Conservation (phyloP, 2,888 invertebrate genomes). For the Julus scandinavius region DNA sequence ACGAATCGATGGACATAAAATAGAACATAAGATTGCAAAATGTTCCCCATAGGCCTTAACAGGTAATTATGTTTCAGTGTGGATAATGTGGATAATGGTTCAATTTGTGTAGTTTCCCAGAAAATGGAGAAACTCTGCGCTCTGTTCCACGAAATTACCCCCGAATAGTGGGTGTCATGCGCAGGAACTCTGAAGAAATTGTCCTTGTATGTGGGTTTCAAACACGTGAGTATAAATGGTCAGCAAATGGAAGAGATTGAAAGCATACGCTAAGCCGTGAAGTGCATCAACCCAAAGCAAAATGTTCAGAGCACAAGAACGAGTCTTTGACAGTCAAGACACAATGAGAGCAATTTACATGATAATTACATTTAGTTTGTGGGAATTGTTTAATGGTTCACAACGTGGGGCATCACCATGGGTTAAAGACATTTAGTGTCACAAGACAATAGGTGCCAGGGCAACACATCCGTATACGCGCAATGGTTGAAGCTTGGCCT, state of each 20-base stretch:
- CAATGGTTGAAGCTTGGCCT: background rate
- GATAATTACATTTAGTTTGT: background rate
- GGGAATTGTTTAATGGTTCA: conserved; percentile 5
- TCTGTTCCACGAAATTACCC: background rate
- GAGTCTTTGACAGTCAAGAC: background rate
- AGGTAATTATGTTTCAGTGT: background rate
- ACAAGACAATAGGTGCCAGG: background rate
- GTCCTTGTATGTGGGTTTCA: background rate
- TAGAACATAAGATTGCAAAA: background rate
- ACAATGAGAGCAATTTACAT: background rate
- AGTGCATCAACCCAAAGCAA: conserved; percentile 19
- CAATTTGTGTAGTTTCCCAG: background rate
- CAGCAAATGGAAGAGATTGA: background rate
- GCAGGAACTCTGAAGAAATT: background rate
- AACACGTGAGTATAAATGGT: background rate
- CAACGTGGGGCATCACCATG: conserved; percentile 3
- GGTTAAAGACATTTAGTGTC: background rate
- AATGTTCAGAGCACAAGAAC: background rate
- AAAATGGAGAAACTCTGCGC: background rate
- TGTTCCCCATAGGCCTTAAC: background rate
- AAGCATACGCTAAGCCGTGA: background rate
- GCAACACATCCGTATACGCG: background rate
- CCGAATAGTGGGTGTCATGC: background rate
- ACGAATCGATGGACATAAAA: background rate
- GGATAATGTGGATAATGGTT: background rate